Evolutionary conservation across 2,113 vertebrate genomes (phyloP).

Genomic region (Crotalus helleri): DNA sequence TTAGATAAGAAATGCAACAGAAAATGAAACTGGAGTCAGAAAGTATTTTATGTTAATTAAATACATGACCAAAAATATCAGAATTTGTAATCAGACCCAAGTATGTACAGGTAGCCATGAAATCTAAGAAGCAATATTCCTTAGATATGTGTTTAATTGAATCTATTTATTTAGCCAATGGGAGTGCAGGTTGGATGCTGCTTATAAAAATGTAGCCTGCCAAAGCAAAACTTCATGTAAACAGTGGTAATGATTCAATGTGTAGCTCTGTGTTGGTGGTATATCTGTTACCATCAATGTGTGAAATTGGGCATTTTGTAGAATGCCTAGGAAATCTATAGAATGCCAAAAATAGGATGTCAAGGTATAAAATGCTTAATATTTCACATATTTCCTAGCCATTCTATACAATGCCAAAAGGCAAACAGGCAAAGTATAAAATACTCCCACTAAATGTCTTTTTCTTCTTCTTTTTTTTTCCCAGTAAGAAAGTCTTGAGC

Average conservation of each 20-base stretch:
- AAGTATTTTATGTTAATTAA: slow-evolving; percentile 45
- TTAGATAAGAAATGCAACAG: slow-evolving; percentile 37
- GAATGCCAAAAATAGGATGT: neutral
- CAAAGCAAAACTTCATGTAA: neutral
- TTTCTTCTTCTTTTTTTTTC: neutral
- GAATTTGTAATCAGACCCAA: slow-evolving; percentile 17
- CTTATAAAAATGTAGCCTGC: neutral
- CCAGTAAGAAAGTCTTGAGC: neutral
- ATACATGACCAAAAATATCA: slow-evolving; percentile 26
- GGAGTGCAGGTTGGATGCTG: neutral
- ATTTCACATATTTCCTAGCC: neutral
- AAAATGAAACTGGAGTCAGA: slow-evolving; percentile 9
- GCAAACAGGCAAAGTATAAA: neutral
- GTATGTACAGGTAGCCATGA: slow-evolving; percentile 30
- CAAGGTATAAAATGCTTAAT: neutral
- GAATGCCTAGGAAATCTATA: neutral
- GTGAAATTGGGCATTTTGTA: neutral
- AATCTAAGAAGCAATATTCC: slow-evolving; percentile 3
- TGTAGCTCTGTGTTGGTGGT: neutral
- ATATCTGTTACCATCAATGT: neutral
- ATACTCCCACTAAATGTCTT: neutral
- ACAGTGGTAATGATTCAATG: neutral
- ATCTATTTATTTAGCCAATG: neutral
- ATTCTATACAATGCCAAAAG: neutral
- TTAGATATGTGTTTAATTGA: neutral